Conservation (phyloP, 2,888 invertebrate genomes). For the Lasioglossum lativentre region DNA sequence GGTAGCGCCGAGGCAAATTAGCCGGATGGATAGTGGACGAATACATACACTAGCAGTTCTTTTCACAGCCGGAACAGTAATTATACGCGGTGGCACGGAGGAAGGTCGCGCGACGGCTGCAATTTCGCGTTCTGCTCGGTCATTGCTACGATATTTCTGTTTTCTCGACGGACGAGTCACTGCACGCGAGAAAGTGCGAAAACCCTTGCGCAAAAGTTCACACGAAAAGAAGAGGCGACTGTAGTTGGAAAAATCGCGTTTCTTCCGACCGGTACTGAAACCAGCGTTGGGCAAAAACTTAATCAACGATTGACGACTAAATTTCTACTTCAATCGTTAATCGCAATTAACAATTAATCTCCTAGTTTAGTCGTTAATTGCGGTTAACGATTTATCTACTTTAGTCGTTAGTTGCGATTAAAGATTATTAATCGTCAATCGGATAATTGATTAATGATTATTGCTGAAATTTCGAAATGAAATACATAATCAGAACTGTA, state of each 20-base stretch:
- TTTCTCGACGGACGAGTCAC: slow-evolving; percentile 5
- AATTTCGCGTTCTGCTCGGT: slow-evolving; percentile 46
- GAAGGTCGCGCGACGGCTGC: slow-evolving; percentile 30
- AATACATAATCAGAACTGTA: too few relatives aligned
- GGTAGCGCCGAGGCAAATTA: slow-evolving; percentile 61
- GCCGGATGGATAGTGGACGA: slow-evolving; percentile 55
- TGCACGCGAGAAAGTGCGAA: slow-evolving; percentile 33
- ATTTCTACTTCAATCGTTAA: too few relatives aligned
- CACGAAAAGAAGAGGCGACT: not conserved
- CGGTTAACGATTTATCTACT: too few relatives aligned
- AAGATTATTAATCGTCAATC: too few relatives aligned
- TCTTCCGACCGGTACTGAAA: too few relatives aligned
- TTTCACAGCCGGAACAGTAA: slow-evolving; percentile 51
- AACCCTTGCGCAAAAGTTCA: not conserved
- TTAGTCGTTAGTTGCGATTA: too few relatives aligned
- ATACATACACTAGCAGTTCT: slow-evolving; percentile 46
- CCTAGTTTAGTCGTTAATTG: too few relatives aligned
- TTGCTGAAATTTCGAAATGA: too few relatives aligned
- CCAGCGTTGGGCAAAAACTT: too few relatives aligned
- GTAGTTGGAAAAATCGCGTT: not conserved
- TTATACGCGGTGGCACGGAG: slow-evolving; percentile 49
- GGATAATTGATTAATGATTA: too few relatives aligned
- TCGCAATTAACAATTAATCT: too few relatives aligned
- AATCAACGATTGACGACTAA: too few relatives aligned
- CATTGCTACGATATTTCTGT: slow-evolving; percentile 46